Percentiles rank a stretch among this genome's conserved stretches.
phyloP scores from a whole-genome alignment of 2,113 vertebrate species.

The Phycodurus eques region DNA sequence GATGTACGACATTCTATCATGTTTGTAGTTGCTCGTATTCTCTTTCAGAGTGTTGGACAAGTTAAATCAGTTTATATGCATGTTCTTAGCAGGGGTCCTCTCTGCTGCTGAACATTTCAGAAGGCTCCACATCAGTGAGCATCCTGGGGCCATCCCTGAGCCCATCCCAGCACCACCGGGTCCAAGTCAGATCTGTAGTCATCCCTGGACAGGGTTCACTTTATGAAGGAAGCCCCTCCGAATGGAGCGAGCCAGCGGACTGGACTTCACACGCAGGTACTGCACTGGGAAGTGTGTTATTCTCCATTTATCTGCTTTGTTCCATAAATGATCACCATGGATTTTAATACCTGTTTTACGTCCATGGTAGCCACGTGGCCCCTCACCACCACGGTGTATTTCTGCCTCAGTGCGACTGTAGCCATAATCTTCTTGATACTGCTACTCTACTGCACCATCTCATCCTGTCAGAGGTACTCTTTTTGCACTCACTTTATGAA shows the following conservation, averaged over 20 bases:
- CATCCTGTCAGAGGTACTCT: constrained; percentile 58
- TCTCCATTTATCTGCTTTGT: not conserved
- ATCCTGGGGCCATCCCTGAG: constrained; percentile 26
- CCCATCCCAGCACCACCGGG: constrained; percentile 47
- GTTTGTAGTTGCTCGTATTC: not conserved
- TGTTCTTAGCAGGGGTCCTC: constrained; percentile 9
- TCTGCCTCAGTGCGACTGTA: constrained; percentile 21
- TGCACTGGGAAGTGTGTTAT: not conserved
- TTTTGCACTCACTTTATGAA: not conserved
- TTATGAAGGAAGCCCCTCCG: constrained; percentile 55
- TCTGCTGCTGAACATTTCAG: not conserved
- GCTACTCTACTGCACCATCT: constrained; percentile 48
- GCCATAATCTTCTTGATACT: constrained; percentile 30
- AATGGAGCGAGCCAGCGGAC: constrained; percentile 54
- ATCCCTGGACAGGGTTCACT: fast-evolving
- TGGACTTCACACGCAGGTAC: constrained; percentile 61
- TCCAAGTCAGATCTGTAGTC: constrained; percentile 53
- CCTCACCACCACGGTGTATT: constrained; percentile 34
- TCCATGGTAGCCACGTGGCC: constrained; percentile 45
- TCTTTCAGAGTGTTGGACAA: not conserved
- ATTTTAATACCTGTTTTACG: not conserved
- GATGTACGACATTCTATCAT: not conserved
- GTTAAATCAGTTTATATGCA: not conserved
- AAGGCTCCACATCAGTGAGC: not conserved
- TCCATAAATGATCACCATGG: not conserved